phyloP scores from a whole-genome alignment of 2,797 vertebrate genomes.

The Prunella strophiata region DNA sequence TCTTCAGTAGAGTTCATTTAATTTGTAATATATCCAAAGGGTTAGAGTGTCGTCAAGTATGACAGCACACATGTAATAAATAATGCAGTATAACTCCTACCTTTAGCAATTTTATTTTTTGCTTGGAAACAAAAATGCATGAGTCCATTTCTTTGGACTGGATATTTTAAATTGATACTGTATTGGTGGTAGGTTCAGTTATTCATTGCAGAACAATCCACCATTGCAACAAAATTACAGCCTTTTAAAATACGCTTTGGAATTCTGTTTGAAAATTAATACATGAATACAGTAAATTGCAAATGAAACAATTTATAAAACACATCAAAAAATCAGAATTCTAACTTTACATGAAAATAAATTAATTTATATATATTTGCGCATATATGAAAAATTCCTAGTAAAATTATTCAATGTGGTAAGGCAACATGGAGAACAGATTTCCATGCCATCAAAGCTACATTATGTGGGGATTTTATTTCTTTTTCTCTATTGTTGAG shows the following conservation, averaged over 20 bases:
- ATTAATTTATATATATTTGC: not conserved
- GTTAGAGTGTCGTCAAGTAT: slow-evolving; percentile 79
- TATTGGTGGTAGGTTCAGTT: not conserved
- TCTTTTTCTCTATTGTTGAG: not conserved
- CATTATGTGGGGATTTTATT: not conserved
- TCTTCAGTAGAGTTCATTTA: slow-evolving; percentile 77
- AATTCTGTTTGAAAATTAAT: not conserved
- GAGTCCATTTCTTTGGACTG: not conserved
- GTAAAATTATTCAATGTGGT: not conserved
- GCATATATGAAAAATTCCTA: not conserved
- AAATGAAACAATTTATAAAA: not conserved
- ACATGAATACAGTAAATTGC: not conserved
- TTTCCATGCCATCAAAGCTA: not conserved
- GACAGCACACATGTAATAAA: slow-evolving; percentile 68
- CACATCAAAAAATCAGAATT: not conserved
- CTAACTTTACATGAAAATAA: not conserved
- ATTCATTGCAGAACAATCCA: not conserved
- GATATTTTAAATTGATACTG: not conserved
- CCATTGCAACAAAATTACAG: not conserved
- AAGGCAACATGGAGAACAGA: not conserved
- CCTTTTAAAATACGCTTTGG: not conserved
- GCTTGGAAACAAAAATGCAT: not conserved
- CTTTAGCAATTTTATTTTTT: slow-evolving; percentile 35
- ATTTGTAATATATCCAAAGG: slow-evolving; percentile 83
- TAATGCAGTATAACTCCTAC: not conserved